Percentiles rank a stretch among this genome's conserved stretches.
Conservation (phyloP, 2,888 invertebrate genomes). For the Ichneumoninae sp. region DNA sequence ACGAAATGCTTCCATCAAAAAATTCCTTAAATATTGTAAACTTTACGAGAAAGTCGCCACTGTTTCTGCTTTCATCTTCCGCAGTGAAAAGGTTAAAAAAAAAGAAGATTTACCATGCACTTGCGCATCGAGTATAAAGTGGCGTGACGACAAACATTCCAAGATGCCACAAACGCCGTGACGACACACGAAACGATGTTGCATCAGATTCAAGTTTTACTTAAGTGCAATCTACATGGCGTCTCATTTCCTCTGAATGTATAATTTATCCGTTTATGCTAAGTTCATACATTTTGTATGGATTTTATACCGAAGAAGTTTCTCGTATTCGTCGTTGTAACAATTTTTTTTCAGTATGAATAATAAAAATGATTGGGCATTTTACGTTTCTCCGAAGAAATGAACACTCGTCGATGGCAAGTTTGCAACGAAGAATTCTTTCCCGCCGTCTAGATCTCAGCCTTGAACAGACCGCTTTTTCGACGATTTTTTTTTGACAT, state of each 20-base stretch:
- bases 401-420: neutral
- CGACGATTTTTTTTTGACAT: neutral
- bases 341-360: neutral
- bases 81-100: neutral
- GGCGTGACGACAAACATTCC: slow-evolving; percentile 65
- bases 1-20: neutral
- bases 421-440: neutral
- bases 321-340: neutral
- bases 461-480: neutral
- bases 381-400: neutral
- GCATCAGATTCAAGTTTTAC: slow-evolving; percentile 83
- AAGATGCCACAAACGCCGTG: slow-evolving; percentile 72
- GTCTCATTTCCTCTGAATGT: slow-evolving; percentile 74
- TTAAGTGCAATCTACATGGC: slow-evolving; percentile 73
- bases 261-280: slow-evolving; percentile 73
- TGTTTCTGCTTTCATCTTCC: neutral
- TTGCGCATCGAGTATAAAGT: slow-evolving; percentile 22
- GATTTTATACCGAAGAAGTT: slow-evolving; percentile 28
- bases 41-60: neutral
- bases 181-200: slow-evolving; percentile 79
- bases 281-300: slow-evolving; percentile 37
- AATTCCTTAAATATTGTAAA: neutral
- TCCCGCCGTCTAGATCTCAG: neutral
- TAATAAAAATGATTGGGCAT: neutral
- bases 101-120: slow-evolving; percentile 29